Evolutionary conservation across 2,797 vertebrate genomes (phyloP), one percentile per base, ranked within the genome.

Genomic region (Chelon auratus): DNA sequence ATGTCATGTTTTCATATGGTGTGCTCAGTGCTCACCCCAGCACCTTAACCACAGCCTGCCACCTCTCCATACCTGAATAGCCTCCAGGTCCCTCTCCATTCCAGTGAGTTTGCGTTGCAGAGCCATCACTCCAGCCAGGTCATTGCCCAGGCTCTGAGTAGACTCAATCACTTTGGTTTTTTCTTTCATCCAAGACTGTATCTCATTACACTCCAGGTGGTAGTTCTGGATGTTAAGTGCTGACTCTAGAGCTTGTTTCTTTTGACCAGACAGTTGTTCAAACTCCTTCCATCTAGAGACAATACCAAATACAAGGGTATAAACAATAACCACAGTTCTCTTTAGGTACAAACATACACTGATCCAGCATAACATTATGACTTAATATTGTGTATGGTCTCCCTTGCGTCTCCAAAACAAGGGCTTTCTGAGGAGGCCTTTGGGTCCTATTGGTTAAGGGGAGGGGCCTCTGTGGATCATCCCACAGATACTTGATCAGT

Each of bases 131-230:
- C 97, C 98, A 0, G 97, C 96, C 81, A 97, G 93, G 86, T 99
- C 98, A 0, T 97, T 97, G 79, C 96, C 97, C 77, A 97, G 89
- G 36, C 94, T 90, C 87, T 97, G 96, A 0, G 97, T 98, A n/a
- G 97, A 98, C 86, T 99, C 98, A 11, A 99, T 97, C 45, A 97
- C 96, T 64, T 98, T 97, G 55, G 96, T 98, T 91, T 99, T 99
- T 77, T 99, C 97, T 85, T 94, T 94, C 96, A 99, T 99, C 98
- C 98, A 99, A 26, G 94, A 92, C 68, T 96, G 94, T 58, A 96
- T 98, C 92, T 99, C 98, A 26, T 97, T 96, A 86, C 98, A 99
- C 66, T 98, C 98, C 55, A 99, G 83, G 85, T 96, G 95, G 90
- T 97, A 99, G 90, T 98, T 99, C 87, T 98, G 97, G 83, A 98